phyloP scores from a whole-genome alignment of 2,888 invertebrate species.

The Metellina segmentata region DNA sequence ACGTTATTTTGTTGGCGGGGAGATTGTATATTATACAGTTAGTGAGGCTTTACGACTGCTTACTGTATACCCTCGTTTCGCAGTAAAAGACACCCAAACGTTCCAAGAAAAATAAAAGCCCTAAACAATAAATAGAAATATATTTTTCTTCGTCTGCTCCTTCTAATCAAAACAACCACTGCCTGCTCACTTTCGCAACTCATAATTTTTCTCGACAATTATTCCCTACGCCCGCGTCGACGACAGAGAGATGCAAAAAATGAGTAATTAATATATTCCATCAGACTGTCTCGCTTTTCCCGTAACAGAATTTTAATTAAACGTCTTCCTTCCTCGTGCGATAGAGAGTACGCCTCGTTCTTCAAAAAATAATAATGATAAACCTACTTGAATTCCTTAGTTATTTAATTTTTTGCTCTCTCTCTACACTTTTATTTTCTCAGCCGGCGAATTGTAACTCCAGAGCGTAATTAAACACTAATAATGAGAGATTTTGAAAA shows the following conservation, averaged over 20 bases:
- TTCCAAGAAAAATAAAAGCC: background rate
- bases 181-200: slow-evolving; percentile 3
- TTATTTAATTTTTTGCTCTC: background rate
- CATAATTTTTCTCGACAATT: background rate
- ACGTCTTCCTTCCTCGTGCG: background rate
- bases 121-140: background rate
- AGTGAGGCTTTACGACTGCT: too few relatives aligned
- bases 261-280: slow-evolving; percentile 37
- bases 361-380: slow-evolving; percentile 1
- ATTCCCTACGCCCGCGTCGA: background rate
- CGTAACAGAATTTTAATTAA: slow-evolving; percentile 45
- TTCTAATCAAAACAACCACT: background rate
- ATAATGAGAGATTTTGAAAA: slow-evolving; percentile 41
- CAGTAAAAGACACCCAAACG: background rate
- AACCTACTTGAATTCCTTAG: background rate
- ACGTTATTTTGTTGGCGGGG: too few relatives aligned
- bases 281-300: slow-evolving; percentile 1
- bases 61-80: too few relatives aligned
- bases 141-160: background rate
- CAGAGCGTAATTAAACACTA: slow-evolving; percentile 60
- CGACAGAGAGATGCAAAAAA: background rate
- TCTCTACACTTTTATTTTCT: slow-evolving; percentile 1
- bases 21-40: too few relatives aligned
- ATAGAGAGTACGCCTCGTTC: background rate
- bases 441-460: slow-evolving; percentile 17